Percentiles rank a stretch among this genome's conserved stretches.
Conservation (phyloP, 2,797 vertebrate genomes). For the Intellagama lesueurii region DNA sequence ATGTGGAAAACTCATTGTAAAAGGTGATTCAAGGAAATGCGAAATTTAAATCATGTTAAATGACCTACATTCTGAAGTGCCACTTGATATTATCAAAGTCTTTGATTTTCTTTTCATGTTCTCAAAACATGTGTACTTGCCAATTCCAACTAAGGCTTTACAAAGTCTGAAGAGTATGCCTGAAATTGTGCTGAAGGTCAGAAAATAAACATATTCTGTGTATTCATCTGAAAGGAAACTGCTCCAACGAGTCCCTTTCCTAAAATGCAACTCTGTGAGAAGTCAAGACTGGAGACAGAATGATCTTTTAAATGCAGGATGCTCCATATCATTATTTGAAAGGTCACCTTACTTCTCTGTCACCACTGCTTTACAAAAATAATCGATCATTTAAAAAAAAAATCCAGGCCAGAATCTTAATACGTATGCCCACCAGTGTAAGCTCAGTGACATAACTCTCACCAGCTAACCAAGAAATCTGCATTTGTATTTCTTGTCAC, state of each 20-base stretch:
- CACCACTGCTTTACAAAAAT: background rate
- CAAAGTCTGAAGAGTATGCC: constrained; percentile 13
- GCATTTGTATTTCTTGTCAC: no score
- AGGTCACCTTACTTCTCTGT: background rate
- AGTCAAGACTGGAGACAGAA: constrained; percentile 8
- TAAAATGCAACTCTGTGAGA: constrained; percentile 1
- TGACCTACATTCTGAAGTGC: constrained; percentile 24
- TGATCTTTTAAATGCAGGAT: background rate
- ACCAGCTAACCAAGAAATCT: no score
- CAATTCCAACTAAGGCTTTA: constrained; percentile 22
- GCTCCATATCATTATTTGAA: background rate
- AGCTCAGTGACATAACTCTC: no score
- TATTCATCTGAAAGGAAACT: constrained; percentile 21
- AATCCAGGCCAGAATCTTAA: no score
- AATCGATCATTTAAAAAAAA: background rate
- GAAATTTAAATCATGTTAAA: constrained; percentile 38
- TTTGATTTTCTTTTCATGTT: constrained; percentile 46
- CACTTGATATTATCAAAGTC: constrained; percentile 17
- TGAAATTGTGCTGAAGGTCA: constrained; percentile 44
- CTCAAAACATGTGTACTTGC: constrained; percentile 15
- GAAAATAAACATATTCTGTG: background rate
- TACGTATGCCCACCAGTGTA: no score
- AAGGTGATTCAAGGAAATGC: constrained; percentile 38
- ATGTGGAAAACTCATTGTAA: constrained; percentile 18
- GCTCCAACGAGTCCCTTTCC: background rate